A percentile compares a stretch with the other conserved stretches of the same genome.
Conservation (phyloP, 2,797 vertebrate species). For the Coilia nasus region DNA sequence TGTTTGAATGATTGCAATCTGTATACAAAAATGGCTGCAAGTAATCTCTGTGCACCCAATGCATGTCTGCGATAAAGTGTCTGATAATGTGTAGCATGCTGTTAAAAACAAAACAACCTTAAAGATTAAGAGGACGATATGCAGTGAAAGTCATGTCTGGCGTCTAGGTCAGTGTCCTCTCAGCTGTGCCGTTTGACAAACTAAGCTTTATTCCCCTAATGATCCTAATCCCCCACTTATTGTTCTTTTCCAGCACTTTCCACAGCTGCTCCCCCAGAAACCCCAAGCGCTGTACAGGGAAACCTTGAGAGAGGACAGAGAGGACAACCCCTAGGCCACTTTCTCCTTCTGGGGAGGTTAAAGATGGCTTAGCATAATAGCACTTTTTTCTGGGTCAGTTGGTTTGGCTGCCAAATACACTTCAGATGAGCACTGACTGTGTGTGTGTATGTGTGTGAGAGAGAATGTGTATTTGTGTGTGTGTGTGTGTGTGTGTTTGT, state of each 20-base stretch:
- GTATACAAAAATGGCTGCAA: not conserved
- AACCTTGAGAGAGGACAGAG: slow-evolving; percentile 12
- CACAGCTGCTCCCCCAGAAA: slow-evolving; percentile 8
- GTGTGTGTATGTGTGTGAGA: not conserved
- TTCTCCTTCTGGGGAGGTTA: slow-evolving; percentile 36
- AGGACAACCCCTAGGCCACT: not conserved
- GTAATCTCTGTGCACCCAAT: not conserved
- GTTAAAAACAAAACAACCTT: not conserved
- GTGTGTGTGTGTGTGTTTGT: too few relatives aligned
- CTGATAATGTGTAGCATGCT: slow-evolving; percentile 1
- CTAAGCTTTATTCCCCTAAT: slow-evolving; percentile 18
- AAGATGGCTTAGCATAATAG: slow-evolving; percentile 49
- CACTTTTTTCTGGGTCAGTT: slow-evolving; percentile 49
- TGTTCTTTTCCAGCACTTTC: not conserved
- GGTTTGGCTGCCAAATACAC: slow-evolving; percentile 41
- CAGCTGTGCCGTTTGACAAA: not conserved
- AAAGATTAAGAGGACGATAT: not conserved
- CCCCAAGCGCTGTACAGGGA: not conserved
- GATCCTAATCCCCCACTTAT: slow-evolving; percentile 14
- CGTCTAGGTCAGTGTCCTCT: slow-evolving; percentile 3
- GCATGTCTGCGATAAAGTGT: not conserved
- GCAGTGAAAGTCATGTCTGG: slow-evolving; percentile 18
- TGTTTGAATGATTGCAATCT: not conserved
- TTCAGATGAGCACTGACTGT: slow-evolving; percentile 21
- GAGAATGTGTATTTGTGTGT: too few relatives aligned